Evolutionary conservation across 2,113 vertebrate genomes (phyloP), one percentile per base, ranked within the genome.

Genomic region (Rhinoderma darwinii): DNA sequence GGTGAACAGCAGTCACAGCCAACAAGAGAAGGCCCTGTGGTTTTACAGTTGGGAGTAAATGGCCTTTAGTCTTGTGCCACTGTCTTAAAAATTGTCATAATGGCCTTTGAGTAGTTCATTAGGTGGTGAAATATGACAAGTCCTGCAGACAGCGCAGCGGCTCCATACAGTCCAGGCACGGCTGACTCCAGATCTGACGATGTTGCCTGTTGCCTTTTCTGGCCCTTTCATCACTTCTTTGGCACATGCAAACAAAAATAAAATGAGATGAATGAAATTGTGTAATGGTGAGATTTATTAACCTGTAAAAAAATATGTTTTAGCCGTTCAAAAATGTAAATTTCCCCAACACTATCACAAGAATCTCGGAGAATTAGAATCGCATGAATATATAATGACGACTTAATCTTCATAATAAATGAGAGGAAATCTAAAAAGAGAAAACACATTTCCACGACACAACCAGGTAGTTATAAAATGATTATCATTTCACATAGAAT

Each of bases 111-210:
- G 56, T 27, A 44, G 25, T 41, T 82, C 56, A 63, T 82, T 82
- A 82, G 39, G 56, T 43, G 32, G 54, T 82, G 39, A 61, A 44
- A 61, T 3, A 18, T 66, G 78, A 61, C 79, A 82, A 44, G 79
- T 44, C 79, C 79, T 32, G 79, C 79, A 66, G 79, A 66, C 7
- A 44, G 17, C 79, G 30, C 79, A 66, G 79, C 56, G 32, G 56
- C 41, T 3, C 79, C 59, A 66, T 82, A 1, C 37, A 30, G 56
- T 9, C 18, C 56, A 41, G 41, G 27, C 79, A 30, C 56, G 1
- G 30, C 59, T 0, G 79, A 15, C 41, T 30, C 39, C 39, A 66
- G 6, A 82, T 82, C 56, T 82, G 56, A 82, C 5, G 59, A 44
- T 30, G 2, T 43, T 25, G 22, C 56, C 56, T 66, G 56, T 82